Conservation (phyloP, 2,797 vertebrate species). For the Crenuchus spilurus region DNA sequence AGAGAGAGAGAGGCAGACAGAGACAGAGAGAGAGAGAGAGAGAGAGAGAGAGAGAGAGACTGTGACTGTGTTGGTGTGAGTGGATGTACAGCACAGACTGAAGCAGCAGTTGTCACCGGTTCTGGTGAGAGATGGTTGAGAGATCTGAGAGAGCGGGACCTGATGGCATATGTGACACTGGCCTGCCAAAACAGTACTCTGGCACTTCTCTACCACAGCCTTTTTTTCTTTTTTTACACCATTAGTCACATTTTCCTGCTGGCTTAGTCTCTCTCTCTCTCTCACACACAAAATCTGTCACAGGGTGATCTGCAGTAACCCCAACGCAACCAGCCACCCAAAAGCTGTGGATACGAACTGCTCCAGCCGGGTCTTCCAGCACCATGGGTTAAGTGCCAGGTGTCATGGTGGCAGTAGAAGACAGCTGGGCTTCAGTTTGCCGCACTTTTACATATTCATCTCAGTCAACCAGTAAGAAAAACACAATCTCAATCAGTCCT, state of each 20-base stretch:
- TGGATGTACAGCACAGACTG: slow-evolving; percentile 53
- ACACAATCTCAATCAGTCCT: no score
- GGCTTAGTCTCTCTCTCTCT: slow-evolving; percentile 30
- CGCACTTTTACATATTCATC: no score
- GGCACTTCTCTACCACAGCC: slow-evolving; percentile 41
- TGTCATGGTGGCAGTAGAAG: not conserved
- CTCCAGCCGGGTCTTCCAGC: not conserved
- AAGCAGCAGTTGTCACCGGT: slow-evolving; percentile 59
- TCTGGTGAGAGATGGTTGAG: slow-evolving; percentile 52
- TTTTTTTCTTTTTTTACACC: slow-evolving; percentile 48
- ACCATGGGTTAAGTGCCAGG: not conserved
- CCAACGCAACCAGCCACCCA: not conserved
- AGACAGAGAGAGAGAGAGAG: not conserved
- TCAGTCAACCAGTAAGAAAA: no score
- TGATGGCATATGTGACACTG: slow-evolving; percentile 53
- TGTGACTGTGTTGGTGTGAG: not conserved
- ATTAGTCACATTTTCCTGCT: slow-evolving; percentile 58
- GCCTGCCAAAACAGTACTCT: slow-evolving; percentile 54
- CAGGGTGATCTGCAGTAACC: not conserved
- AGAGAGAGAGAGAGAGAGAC: not conserved
- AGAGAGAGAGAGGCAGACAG: not conserved
- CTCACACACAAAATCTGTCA: not conserved
- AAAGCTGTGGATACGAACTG: not conserved
- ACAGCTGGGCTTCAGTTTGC: no score
- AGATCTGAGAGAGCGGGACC: slow-evolving; percentile 56